Percentiles rank a stretch among this genome's conserved stretches.
Evolutionary conservation across 2,113 vertebrate genomes (phyloP).

Genomic region (Microtus richardsoni): DNA sequence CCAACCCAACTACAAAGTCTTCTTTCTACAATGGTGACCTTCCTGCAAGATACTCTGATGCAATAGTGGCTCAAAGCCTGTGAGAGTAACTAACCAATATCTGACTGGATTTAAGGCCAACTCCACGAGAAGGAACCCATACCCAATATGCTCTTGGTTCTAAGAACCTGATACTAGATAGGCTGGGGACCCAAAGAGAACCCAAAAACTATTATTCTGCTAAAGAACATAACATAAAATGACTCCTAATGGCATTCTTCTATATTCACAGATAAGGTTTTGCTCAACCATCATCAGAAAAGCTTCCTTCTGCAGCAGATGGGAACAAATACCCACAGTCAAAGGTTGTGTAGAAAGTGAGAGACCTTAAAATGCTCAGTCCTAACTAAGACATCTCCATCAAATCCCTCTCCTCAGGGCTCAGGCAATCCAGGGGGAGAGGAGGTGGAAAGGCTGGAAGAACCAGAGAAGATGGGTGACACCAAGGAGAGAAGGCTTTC

Average conservation of each 20-base stretch:
- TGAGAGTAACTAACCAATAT: not conserved
- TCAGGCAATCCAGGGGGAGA: not conserved
- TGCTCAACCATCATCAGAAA: not conserved
- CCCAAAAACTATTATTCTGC: not conserved
- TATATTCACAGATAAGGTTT: not conserved
- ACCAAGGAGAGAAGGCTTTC: not conserved
- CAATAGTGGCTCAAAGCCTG: not conserved
- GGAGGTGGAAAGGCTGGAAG: not conserved
- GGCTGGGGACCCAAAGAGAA: not conserved
- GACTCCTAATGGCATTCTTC: not conserved
- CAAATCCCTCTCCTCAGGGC: not conserved
- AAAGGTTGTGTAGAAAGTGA: not conserved
- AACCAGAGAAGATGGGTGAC: no score
- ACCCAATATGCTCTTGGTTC: not conserved
- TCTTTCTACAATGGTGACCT: no score
- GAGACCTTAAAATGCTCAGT: not conserved
- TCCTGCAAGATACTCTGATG: not conserved
- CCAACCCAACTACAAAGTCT: not conserved
- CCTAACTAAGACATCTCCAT: not conserved
- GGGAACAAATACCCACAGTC: not conserved
- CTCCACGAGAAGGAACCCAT: no score
- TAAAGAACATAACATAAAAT: not conserved
- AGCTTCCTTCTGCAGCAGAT: not conserved
- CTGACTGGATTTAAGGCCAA: not conserved
- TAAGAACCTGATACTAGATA: not conserved